phyloP scores from a whole-genome alignment of 2,113 vertebrate species.

The Ursus arctos region DNA sequence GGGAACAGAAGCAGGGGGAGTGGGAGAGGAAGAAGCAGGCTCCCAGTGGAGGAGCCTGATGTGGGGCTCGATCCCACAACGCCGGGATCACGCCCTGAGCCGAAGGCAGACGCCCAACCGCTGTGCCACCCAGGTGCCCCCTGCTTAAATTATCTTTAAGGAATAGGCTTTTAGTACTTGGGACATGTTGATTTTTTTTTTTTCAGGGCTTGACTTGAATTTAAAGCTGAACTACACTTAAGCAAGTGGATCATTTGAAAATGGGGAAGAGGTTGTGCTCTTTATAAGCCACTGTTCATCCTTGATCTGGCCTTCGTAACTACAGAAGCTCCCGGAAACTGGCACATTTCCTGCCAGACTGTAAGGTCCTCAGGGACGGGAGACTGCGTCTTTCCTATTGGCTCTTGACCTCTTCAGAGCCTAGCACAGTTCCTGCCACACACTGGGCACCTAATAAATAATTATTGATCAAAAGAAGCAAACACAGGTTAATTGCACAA shows the following conservation, averaged over 20 bases:
- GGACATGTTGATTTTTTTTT: slow-evolving; percentile 1
- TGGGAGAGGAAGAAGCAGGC: too few species aligned
- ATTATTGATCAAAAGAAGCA: neutral
- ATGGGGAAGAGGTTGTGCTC: neutral
- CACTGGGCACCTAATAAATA: neutral
- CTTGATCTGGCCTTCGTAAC: neutral
- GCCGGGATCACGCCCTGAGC: too few species aligned
- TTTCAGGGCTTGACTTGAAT: slow-evolving; percentile 39
- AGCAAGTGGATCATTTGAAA: neutral
- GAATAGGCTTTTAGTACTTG: slow-evolving; percentile 49
- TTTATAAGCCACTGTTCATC: neutral
- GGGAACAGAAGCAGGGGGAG: too few species aligned
- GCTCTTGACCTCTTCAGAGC: neutral
- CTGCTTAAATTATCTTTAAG: slow-evolving; percentile 54
- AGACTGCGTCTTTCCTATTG: neutral
- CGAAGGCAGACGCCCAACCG: too few species aligned
- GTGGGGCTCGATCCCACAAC: too few species aligned
- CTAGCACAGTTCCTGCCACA: neutral
- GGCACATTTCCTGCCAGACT: neutral
- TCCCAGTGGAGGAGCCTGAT: too few species aligned
- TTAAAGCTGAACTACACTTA: slow-evolving; percentile 23
- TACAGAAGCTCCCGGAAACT: neutral
- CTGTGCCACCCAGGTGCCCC: too few species aligned
- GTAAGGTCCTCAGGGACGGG: neutral
- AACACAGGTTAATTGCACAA: neutral